Evolutionary conservation across 1,140 invertebrate genomes (phyloP).

Genomic region (Tetramorium parvispinum): DNA sequence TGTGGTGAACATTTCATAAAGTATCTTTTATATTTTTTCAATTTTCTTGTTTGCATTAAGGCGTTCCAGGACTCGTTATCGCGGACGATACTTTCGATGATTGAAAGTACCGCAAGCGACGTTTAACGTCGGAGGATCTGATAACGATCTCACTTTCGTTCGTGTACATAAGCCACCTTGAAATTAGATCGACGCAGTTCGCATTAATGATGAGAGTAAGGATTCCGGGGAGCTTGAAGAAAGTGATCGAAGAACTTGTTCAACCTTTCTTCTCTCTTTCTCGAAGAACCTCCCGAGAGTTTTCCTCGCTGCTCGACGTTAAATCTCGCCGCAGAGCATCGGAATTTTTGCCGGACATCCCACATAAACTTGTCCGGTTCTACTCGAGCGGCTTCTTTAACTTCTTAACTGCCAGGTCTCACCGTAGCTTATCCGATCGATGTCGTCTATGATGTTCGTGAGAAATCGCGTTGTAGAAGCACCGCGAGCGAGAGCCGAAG

Average conservation of each 20-base stretch:
- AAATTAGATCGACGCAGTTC: conserved; percentile 46
- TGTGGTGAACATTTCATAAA: neutral
- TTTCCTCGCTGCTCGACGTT: conserved; percentile 2
- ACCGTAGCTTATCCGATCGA: neutral
- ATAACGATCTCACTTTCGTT: neutral
- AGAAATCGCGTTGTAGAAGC: neutral
- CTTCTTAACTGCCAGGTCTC: conserved; percentile 23
- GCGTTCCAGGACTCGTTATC: neutral
- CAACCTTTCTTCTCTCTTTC: neutral
- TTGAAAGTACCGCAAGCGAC: neutral
- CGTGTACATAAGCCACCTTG: conserved; percentile 13
- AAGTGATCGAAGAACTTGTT: conserved; percentile 13
- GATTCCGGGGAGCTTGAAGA: neutral
- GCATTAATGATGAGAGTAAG: conserved; percentile 12
- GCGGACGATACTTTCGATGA: neutral
- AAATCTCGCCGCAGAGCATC: conserved; percentile 15
- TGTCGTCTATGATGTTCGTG: neutral
- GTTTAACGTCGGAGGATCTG: neutral
- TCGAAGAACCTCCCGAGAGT: neutral
- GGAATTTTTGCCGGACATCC: conserved; percentile 47
- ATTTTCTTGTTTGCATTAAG: neutral
- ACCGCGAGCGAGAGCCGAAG: neutral
- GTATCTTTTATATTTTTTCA: neutral
- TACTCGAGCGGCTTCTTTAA: conserved; percentile 32
- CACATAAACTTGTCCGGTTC: conserved; percentile 25